phyloP scores from a whole-genome alignment of 2,888 invertebrate genomes.

The Eupithecia pulchellata region DNA sequence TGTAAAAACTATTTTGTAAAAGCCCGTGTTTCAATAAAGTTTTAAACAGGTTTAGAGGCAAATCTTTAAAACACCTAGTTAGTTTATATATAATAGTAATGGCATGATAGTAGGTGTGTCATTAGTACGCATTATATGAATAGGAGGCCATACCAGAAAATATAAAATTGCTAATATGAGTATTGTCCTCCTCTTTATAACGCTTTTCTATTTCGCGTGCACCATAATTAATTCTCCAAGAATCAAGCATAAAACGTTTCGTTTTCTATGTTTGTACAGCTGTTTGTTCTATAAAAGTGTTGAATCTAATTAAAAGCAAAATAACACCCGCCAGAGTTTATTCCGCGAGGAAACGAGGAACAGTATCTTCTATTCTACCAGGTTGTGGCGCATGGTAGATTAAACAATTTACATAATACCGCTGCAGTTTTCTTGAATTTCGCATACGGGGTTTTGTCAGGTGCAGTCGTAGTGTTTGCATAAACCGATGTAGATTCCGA shows the following conservation, averaged over 20 bases:
- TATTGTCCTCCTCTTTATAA: not conserved
- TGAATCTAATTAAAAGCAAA: slow-evolving; percentile 1
- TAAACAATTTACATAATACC: slow-evolving; percentile 47
- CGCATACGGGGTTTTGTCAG: slow-evolving; percentile 36
- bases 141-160: too few species aligned
- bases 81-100: too few species aligned
- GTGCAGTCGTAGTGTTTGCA: slow-evolving; percentile 31
- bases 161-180: too few species aligned
- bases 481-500: slow-evolving; percentile 31
- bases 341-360: not conserved
- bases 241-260: not conserved
- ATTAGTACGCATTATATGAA: too few species aligned
- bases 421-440: slow-evolving; percentile 41
- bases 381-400: slow-evolving; percentile 36
- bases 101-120: too few species aligned
- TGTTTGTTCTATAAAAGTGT: not conserved
- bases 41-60: too few species aligned
- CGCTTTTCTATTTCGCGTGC: not conserved
- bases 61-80: too few species aligned
- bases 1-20: too few species aligned
- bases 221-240: not conserved
- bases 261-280: not conserved
- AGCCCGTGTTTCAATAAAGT: too few species aligned
- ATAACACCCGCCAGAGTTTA: slow-evolving; percentile 1
- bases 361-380: slow-evolving; percentile 20